Conservation (phyloP, 2,797 vertebrate species). For the Acestrorhynchus altus region DNA sequence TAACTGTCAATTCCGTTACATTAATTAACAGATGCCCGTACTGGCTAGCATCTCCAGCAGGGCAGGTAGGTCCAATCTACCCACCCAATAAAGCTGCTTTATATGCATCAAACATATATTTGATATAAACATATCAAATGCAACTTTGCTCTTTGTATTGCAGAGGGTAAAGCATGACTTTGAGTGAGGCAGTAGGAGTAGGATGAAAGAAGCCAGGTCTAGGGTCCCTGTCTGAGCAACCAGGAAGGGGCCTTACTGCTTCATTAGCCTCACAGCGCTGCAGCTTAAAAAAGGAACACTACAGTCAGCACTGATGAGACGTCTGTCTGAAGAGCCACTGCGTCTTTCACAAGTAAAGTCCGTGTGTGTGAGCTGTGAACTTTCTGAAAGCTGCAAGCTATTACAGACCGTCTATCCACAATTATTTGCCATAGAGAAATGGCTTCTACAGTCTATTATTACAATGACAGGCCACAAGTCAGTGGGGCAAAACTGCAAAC, state of each 20-base stretch:
- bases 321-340: constrained; percentile 27
- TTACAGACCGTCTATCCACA: background rate
- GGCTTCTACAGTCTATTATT: background rate
- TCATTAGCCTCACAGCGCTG: constrained; percentile 5
- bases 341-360: background rate
- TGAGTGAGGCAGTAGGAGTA: background rate
- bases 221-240: background rate
- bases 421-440: background rate
- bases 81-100: background rate
- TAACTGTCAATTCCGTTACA: no score
- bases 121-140: no score
- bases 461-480: background rate
- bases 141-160: background rate
- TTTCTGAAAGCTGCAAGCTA: background rate
- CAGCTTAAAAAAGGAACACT: constrained; percentile 23
- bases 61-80: no score
- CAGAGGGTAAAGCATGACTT: background rate
- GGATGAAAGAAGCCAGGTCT: no score
- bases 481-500: background rate
- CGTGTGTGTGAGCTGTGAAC: background rate
- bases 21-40: no score
- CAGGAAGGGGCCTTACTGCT: constrained; percentile 6
- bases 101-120: no score
- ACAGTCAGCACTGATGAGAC: constrained; percentile 29
- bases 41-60: no score